Conservation (phyloP, 2,113 vertebrate genomes). For the Xenopus borealis region DNA sequence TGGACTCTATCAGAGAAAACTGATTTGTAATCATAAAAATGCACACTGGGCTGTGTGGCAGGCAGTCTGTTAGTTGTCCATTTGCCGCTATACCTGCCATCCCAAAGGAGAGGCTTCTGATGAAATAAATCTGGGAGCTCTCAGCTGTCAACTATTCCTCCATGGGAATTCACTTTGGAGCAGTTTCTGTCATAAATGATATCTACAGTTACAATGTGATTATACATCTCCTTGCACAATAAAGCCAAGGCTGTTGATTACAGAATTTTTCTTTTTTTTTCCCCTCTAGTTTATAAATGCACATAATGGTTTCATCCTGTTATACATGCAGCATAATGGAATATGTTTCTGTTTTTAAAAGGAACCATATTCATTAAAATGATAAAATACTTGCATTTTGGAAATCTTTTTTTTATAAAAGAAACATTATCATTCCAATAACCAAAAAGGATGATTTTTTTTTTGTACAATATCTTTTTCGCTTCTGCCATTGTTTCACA, state of each 20-base stretch:
- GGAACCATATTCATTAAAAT: too few relatives aligned
- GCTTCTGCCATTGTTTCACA: too few relatives aligned
- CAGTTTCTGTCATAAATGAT: constrained; percentile 35
- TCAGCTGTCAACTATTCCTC: constrained; percentile 48
- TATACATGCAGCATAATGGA: too few relatives aligned
- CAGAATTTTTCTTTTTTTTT: too few relatives aligned
- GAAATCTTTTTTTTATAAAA: too few relatives aligned
- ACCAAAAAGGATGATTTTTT: too few relatives aligned
- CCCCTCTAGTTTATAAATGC: too few relatives aligned
- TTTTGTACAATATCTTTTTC: too few relatives aligned
- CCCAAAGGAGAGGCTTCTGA: constrained; percentile 44
- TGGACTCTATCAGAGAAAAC: constrained; percentile 62
- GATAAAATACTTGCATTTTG: too few relatives aligned
- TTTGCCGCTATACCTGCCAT: constrained; percentile 44
- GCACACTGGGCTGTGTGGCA: constrained; percentile 34
- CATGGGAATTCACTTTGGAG: constrained; percentile 40
- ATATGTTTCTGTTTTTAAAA: too few relatives aligned
- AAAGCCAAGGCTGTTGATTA: neutral
- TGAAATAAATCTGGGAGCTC: constrained; percentile 48
- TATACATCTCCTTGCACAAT: constrained; percentile 28
- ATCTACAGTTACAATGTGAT: constrained; percentile 23
- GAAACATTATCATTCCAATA: too few relatives aligned
- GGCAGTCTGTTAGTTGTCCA: constrained; percentile 39
- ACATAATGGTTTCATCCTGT: too few relatives aligned
- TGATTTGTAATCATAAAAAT: constrained; percentile 61